phyloP scores from a whole-genome alignment of 2,888 invertebrate genomes.

The Chromoteleia sp. region DNA sequence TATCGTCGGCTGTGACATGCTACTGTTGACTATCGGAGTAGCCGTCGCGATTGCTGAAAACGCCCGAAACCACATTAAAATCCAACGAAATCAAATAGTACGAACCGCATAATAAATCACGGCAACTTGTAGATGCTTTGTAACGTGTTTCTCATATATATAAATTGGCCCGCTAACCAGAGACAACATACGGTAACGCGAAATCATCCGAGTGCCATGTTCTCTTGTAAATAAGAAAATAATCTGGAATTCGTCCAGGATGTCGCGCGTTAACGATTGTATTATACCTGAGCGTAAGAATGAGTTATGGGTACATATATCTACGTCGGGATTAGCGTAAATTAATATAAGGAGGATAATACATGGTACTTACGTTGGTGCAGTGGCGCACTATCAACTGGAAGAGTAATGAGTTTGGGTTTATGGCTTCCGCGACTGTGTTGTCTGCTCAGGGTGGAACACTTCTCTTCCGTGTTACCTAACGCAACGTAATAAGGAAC shows the following conservation, averaged over 20 bases:
- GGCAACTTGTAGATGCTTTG: too few species aligned
- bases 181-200: neutral
- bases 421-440: slow-evolving; percentile 85
- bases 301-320: slow-evolving; percentile 53
- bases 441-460: slow-evolving; percentile 84
- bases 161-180: neutral
- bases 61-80: too few species aligned
- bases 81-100: too few species aligned
- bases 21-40: slow-evolving; percentile 85
- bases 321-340: slow-evolving; percentile 54
- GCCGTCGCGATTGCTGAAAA: slow-evolving; percentile 88
- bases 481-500: slow-evolving; percentile 69
- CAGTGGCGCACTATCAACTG: slow-evolving; percentile 88
- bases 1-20: slow-evolving; percentile 82
- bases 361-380: slow-evolving; percentile 87
- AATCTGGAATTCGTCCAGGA: slow-evolving; percentile 35
- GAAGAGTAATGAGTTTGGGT: slow-evolving; percentile 89
- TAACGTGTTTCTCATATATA: too few species aligned
- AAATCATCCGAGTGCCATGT: neutral
- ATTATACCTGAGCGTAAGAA: slow-evolving; percentile 63
- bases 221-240: slow-evolving; percentile 18
- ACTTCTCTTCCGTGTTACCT: slow-evolving; percentile 85
- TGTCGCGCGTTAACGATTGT: slow-evolving; percentile 43
- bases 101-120: too few species aligned
- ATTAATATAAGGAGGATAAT: slow-evolving; percentile 66